A percentile compares a stretch with the other conserved stretches of the same genome.
phyloP scores from a whole-genome alignment of 2,113 vertebrate genomes.

The Dicentrarchus labrax region DNA sequence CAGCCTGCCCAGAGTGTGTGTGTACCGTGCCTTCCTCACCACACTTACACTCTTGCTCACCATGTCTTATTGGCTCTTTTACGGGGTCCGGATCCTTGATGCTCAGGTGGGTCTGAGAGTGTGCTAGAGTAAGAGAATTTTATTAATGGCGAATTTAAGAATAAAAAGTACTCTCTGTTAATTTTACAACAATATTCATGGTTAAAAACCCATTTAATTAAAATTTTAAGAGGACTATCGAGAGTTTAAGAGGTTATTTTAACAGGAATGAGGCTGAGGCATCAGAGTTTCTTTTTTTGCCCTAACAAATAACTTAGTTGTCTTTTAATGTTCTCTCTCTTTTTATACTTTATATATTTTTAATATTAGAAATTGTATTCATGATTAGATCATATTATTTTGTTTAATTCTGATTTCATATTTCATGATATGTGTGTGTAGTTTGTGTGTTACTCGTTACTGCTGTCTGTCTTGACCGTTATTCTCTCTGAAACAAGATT shows the following conservation, averaged over 20 bases:
- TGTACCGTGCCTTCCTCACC: slow-evolving; percentile 91
- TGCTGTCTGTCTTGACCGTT: no score
- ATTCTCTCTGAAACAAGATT: no score
- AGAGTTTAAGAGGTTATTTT: neutral
- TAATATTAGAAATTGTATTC: no score
- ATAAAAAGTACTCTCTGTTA: neutral
- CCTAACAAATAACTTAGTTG: no score
- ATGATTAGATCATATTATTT: no score
- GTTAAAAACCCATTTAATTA: neutral
- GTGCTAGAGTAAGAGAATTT: no score
- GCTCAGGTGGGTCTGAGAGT: slow-evolving; percentile 80
- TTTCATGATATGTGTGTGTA: no score
- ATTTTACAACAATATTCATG: neutral
- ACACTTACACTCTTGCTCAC: slow-evolving; percentile 94
- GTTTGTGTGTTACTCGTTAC: no score
- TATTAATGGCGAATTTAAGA: neutral
- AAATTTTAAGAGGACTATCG: neutral
- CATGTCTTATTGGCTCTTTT: slow-evolving; percentile 98
- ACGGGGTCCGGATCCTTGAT: slow-evolving; percentile 94
- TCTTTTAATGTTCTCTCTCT: no score
- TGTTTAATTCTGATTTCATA: no score
- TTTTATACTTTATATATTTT: no score
- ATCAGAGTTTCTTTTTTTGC: neutral
- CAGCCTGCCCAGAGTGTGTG: slow-evolving; percentile 90
- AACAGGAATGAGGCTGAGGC: neutral